Conservation (phyloP, 2,888 invertebrate genomes). For the Drosophila paranaensis region DNA sequence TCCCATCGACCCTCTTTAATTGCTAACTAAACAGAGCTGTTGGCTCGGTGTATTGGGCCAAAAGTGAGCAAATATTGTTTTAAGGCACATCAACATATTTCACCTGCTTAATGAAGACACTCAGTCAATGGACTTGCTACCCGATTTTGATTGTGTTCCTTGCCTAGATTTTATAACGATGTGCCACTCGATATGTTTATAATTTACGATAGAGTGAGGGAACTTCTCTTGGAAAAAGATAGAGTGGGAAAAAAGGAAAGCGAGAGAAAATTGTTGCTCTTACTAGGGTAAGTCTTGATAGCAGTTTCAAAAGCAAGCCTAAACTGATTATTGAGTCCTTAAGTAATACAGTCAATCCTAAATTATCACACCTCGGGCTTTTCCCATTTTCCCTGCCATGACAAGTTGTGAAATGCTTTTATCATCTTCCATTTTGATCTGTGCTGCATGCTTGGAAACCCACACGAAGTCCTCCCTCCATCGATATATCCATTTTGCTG, state of each 20-base stretch:
- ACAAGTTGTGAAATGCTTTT: not conserved
- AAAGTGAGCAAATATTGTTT: conserved; percentile 72
- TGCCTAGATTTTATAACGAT: conserved; percentile 65
- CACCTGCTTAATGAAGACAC: conserved; percentile 59
- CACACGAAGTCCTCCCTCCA: conserved; percentile 39
- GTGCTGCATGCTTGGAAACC: conserved; percentile 9
- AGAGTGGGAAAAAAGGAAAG: conserved; percentile 18
- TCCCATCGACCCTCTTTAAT: conserved; percentile 50
- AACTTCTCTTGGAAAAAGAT: not conserved
- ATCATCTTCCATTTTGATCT: not conserved
- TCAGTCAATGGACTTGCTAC: conserved; percentile 26
- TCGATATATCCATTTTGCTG: conserved; percentile 20
- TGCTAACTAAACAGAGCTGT: conserved; percentile 71
- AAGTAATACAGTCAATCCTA: not conserved
- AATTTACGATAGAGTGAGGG: conserved; percentile 63
- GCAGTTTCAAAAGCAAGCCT: not conserved
- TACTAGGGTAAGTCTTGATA: conserved; percentile 30
- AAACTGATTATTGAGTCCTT: not conserved
- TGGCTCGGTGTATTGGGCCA: conserved; percentile 20
- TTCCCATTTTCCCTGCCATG: not conserved
- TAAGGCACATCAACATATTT: conserved; percentile 76
- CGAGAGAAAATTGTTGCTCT: conserved; percentile 14
- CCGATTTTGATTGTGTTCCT: conserved; percentile 32
- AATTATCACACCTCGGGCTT: not conserved
- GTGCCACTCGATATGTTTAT: conserved; percentile 73